Base-by-base conservation (phyloP, 2,797 vertebrate genomes). In the Oophaga sylvatica region DNA sequence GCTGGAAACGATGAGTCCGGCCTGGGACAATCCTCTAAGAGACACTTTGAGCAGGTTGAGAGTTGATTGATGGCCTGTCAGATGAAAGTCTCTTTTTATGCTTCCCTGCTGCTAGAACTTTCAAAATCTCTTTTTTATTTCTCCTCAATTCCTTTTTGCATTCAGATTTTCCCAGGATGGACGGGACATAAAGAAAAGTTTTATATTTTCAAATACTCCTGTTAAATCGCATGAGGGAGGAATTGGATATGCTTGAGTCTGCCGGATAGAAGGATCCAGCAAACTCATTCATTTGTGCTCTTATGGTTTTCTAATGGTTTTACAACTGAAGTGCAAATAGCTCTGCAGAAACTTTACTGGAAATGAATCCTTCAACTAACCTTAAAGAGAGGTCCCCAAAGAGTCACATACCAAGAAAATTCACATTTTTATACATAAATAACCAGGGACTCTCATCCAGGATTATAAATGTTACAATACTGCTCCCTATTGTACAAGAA, bases 61-160 rank as follows among this genome's bases (percentile, higher is more conserved):
- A 67, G 63, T 70, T 70, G 81, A 83, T 83, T 78, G 87, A 86
- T 86, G 67, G 65, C 35, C 77, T 86, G 85, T 86, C 78, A 81
- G 29, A 86, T 80, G 68, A 80, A 86, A 86, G 85, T 53, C 31
- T 19, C 77, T 80, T 81, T 81, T 60, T 81, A 87, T 75, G 41
- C 57, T 53, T 80, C 57, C 62, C 31, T 81, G 68, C 79, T 86
- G 67, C 19, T 57, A 87, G 31, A 48, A 70, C 41, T 60, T 71
- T 76, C 85, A 80, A 73, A 86, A 86, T 53, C 85, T 11, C 13
- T 45, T 53, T 85, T 77, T 56, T 48, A 29, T 65, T 19, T 53
- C 62, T 78, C 45, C 26, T 31, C 35, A 35, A 85, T 63, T 84
- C 41, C 71, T 65, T 65, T 77, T 77, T 85, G 84, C 73, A 85